Percentiles rank a stretch among this genome's conserved stretches.
These are phyloP conservation scores for Etheostoma nigrum DNA, from an alignment of 2,797 vertebrate genomes.

Conservation along the genomic window DNA sequence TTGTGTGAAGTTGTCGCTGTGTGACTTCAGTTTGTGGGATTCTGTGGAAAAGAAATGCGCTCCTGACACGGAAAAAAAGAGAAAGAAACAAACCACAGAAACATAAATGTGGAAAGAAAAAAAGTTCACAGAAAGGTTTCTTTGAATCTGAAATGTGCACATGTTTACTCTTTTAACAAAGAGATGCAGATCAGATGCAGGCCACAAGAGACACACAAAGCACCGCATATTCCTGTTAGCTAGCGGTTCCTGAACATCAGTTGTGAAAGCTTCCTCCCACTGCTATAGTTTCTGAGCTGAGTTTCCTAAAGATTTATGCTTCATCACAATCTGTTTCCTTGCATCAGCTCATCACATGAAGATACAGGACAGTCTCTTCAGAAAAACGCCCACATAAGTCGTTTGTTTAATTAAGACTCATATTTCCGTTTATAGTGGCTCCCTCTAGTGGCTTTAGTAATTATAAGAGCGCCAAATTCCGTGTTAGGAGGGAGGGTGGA, in stretches of 20 bases:
- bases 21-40: constrained; percentile 8
- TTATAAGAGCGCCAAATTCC: too few species aligned
- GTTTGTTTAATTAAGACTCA: too few species aligned
- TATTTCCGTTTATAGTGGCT: too few species aligned
- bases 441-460: too few species aligned
- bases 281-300: constrained; percentile 52
- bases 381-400: too few species aligned
- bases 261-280: constrained; percentile 69
- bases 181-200: constrained; percentile 35
- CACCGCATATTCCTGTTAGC: constrained; percentile 66
- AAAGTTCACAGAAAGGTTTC: constrained; percentile 56
- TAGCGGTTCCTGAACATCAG: constrained; percentile 41
- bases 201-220: constrained; percentile 21
- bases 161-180: constrained; percentile 48
- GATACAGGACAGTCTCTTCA: background rate
- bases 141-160: constrained; percentile 65
- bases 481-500: too few species aligned
- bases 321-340: constrained; percentile 23
- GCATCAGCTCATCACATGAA: constrained; percentile 19
- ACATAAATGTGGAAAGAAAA: constrained; percentile 56
- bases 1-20: background rate
- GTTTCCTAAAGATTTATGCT: constrained; percentile 28
- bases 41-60: constrained; percentile 26
- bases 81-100: constrained; percentile 10
- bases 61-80: constrained; percentile 39